phyloP scores from a whole-genome alignment of 2,888 invertebrate species.

The Limenitis camilla region DNA sequence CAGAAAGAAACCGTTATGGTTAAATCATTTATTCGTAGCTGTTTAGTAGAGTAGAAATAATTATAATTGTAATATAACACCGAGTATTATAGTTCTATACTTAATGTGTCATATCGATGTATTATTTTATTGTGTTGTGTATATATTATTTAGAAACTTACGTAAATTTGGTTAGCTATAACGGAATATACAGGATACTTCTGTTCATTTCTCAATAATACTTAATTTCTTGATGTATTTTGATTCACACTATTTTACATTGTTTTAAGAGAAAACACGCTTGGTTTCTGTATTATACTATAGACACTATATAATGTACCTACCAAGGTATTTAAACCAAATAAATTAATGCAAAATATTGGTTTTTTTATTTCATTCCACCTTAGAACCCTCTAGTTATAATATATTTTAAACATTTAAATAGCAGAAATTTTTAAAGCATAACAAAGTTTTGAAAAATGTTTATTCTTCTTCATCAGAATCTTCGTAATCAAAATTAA shows the following conservation, averaged over 20 bases:
- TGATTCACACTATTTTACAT: no score
- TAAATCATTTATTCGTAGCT: neutral
- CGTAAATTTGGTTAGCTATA: neutral
- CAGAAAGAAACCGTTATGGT: neutral
- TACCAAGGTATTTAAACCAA: conserved; percentile 50
- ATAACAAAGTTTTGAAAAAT: no score
- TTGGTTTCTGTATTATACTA: neutral
- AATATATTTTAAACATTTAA: no score
- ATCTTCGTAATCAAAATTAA: conserved; percentile 6
- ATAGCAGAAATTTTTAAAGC: no score
- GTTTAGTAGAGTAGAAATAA: no score
- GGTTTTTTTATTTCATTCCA: conserved; percentile 23
- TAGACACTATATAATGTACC: conserved; percentile 31
- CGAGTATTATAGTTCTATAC: conserved; percentile 10
- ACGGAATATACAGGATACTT: no score
- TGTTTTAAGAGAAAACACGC: no score
- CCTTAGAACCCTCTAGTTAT: no score
- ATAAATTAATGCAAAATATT: conserved; percentile 35
- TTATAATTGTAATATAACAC: conserved; percentile 1
- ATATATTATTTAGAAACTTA: conserved; percentile 6
- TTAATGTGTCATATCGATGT: conserved; percentile 17
- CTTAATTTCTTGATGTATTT: no score
- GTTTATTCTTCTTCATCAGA: conserved; percentile 7
- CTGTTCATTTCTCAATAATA: no score
- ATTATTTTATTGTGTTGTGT: conserved; percentile 7